Base-by-base conservation (phyloP, 92 coral and sea anemone species). In the Palythoa caribaeorum region DNA sequence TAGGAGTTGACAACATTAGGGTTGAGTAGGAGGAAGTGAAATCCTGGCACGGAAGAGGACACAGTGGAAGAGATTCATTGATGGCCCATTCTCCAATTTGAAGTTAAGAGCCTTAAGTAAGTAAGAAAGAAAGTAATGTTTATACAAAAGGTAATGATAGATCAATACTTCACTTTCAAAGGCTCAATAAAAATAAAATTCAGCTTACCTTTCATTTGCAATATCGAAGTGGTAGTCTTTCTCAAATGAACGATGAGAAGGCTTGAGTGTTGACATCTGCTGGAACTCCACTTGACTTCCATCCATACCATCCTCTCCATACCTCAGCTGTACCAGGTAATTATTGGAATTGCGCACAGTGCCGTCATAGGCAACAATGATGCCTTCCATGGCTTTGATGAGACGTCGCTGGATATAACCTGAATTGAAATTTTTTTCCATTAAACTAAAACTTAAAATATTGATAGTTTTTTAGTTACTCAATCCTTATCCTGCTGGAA, bases 271-370 rank as follows among this genome's bases (percentile, higher is more conserved):
- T 38, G 99, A 98, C 96, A 97, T 97, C 90, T 94, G 96, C 89
- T 97, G 99, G 92, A 95, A 95, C 77, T 97, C 99, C 36, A 97
- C 91, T 44, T 92, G 93, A 2, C 76, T 89, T 66, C 98, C 99
- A 70, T 97, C 99, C 99, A 97, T 97, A n/a, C 99, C 99, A 54
- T 97, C 99, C 65, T 97, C 99, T 19, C 99, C 99, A 78, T 97
- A 97, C 59, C 98, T 89, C 74, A 97, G 87, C 96, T 97, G 99
- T 38, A 97, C 96, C 93, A 97, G 79, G 71, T 97, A 96, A 87
- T 97, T 97, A 91, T 95, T 96, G 3, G 99, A 97, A 92, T 97
- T 97, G 62, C 99, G 93, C 65, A 97, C 89, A 1, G 99, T 97
- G 38, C 99, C 97, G 77, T 97, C 99, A 87, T 97, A 97, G 9